Evolutionary conservation across 2,797 vertebrate genomes (phyloP).

Genomic region (Phrynocephalus forsythii): DNA sequence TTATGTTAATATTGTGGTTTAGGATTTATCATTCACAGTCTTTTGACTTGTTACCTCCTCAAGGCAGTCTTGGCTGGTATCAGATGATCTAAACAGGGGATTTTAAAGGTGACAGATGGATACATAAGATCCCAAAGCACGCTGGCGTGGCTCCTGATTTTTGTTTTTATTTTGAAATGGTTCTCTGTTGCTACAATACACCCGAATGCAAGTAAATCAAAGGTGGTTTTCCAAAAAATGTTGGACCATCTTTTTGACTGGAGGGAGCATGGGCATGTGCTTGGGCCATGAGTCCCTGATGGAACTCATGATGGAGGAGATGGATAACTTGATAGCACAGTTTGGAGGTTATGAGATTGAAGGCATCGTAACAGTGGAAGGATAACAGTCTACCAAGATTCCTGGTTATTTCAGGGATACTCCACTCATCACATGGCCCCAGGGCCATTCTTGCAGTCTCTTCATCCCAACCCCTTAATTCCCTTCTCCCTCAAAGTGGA

Average conservation of each 20-base stretch:
- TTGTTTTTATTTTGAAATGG: neutral
- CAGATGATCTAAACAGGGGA: neutral
- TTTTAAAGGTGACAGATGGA: neutral
- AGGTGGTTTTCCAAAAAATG: neutral
- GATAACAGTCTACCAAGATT: neutral
- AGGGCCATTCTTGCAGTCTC: no score
- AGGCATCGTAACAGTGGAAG: neutral
- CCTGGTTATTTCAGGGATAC: neutral
- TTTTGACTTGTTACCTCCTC: neutral
- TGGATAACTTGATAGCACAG: neutral
- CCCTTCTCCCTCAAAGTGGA: no score
- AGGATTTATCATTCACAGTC: fast-evolving
- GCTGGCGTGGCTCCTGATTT: neutral
- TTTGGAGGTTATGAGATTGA: neutral
- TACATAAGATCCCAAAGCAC: neutral
- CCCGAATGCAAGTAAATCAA: neutral
- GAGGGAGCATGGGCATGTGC: neutral
- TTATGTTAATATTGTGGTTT: neutral
- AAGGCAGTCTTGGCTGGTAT: neutral
- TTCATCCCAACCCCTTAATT: no score
- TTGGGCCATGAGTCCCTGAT: neutral
- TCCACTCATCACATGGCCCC: neutral
- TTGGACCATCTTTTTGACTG: neutral
- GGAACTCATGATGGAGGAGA: neutral
- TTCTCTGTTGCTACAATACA: constrained; percentile 1